phyloP scores from a whole-genome alignment of 2,888 invertebrate species.

The Nomada ruficornis region DNA sequence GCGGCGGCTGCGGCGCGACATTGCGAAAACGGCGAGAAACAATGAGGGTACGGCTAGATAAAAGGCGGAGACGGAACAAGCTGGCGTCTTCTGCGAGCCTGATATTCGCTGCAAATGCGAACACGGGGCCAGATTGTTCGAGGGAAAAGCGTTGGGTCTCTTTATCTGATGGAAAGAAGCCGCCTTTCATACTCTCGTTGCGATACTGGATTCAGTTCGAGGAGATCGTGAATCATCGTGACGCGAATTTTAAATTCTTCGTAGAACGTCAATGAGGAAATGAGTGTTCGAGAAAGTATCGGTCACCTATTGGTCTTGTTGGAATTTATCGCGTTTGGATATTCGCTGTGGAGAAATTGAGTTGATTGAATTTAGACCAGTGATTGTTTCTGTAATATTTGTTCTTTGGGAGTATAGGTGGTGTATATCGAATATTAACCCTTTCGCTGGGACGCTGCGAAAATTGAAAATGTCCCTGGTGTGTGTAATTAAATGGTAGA shows the following conservation, averaged over 20 bases:
- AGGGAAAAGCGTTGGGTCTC: slow-evolving; percentile 75
- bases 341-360: too few species aligned
- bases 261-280: too few species aligned
- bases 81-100: slow-evolving; percentile 52
- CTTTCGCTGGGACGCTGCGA: too few species aligned
- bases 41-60: slow-evolving; percentile 64
- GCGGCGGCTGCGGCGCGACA: slow-evolving; percentile 44
- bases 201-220: slow-evolving; percentile 53
- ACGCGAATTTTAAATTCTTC: slow-evolving; percentile 39
- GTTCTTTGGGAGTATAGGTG: too few species aligned
- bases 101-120: slow-evolving; percentile 55
- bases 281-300: too few species aligned
- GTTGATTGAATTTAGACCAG: too few species aligned
- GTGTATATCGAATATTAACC: too few species aligned
- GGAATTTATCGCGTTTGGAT: too few species aligned
- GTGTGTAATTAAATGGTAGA: too few species aligned
- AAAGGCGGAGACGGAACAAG: slow-evolving; percentile 33
- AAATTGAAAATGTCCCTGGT: too few species aligned
- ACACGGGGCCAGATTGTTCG: slow-evolving; percentile 41
- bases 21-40: slow-evolving; percentile 60
- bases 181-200: slow-evolving; percentile 67
- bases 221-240: slow-evolving; percentile 52
- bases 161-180: slow-evolving; percentile 79
- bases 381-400: too few species aligned
- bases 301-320: too few species aligned